phyloP scores from a whole-genome alignment of 2,888 invertebrate species.

The Phytoseiulus persimilis region DNA sequence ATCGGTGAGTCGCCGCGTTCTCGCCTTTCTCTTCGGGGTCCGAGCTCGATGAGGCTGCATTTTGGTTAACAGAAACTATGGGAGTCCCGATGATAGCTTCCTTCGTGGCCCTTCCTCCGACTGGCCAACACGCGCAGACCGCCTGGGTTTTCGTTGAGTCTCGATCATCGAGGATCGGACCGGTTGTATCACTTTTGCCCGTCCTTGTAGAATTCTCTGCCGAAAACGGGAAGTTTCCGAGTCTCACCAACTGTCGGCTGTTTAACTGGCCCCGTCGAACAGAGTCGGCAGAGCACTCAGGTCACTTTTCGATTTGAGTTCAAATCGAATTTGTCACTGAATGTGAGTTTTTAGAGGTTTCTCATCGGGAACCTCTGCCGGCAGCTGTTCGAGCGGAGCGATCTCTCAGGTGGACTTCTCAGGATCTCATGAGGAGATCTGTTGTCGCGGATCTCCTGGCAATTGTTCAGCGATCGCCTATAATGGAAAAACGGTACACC shows the following conservation, averaged over 20 bases:
- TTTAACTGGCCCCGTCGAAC: background rate
- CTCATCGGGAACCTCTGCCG: background rate
- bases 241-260: background rate
- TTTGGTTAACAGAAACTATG: no score
- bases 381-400: background rate
- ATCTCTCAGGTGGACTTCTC: no score
- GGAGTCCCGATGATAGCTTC: no score
- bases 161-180: background rate
- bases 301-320: background rate
- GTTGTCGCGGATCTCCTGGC: no score
- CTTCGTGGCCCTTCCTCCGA: no score
- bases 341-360: background rate
- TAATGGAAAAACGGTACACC: no score
- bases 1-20: background rate
- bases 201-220: background rate
- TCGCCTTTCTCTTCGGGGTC: background rate
- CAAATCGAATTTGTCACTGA: constrained; percentile 5
- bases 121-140: no score
- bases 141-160: no score
- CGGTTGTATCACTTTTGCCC: background rate
- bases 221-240: background rate
- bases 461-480: no score
- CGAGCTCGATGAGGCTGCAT: no score
- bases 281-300: background rate
- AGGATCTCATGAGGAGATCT: no score